Base-by-base conservation (phyloP, 1,140 invertebrate genomes). In the Carposina sasakii region DNA sequence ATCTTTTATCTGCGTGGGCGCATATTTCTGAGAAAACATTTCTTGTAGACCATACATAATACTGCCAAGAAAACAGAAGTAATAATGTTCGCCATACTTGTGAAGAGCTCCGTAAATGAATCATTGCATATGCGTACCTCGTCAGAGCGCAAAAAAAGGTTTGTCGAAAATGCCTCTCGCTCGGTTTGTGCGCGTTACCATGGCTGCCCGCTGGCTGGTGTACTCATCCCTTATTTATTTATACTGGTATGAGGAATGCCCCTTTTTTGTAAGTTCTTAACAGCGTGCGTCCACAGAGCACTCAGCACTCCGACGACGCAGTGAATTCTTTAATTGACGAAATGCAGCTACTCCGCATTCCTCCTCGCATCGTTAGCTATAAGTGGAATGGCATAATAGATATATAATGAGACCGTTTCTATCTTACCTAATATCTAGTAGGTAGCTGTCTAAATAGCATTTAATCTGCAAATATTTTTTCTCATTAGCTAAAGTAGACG, bases 181-280 rank as follows among this genome's bases (percentile, higher is more conserved):
- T 73, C 67, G 67, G 72, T 69, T 64, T 61, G 58, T 54, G 68
- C 51, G 48, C 53, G 54, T 55, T 54, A 53, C 58, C 48, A 37
- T 57, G 60, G 54, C 62, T 50, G 55, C 58, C 55, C 57, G 42
- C 50, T 42, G 34, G 31, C 54, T 56, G 42, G 54, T 60, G 63
- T 70, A 76, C 72, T 81, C 76, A 81, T 83, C 76, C 70, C 73
- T 81, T 81, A 78, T 81, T 83, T 83, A 81, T 81, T 83, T 81
- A 75, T 78, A 72, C 74, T 64, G 73, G 72, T 79, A 76, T 73
- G 68, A 83, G 59, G 74, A 76, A 79, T 81, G 65, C 61, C 50
- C 49, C 41, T 50, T 81, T 81, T 79, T 81, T 81, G 66, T 68
- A 40, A 42, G 30, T 46, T 67, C 57, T 69, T 71, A 73, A 74